These are phyloP conservation scores for Turritopsis dohrnii DNA, from an alignment of 30 jellyfish, hydroid and myxozoan species.

Conservation along the genomic window DNA sequence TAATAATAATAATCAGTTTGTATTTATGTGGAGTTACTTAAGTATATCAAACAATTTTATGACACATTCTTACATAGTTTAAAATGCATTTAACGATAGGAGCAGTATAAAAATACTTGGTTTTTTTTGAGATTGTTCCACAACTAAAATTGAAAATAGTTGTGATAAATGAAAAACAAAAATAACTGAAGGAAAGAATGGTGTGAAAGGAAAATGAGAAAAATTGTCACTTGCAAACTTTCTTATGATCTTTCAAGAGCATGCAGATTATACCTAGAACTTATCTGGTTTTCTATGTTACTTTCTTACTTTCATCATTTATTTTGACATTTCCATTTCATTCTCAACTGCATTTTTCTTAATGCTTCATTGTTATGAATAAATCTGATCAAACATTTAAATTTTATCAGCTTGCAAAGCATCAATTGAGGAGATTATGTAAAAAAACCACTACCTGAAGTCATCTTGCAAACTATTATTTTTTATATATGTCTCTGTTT, in stretches of 20 bases:
- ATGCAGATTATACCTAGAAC: too few relatives aligned
- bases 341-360: too few relatives aligned
- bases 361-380: too few relatives aligned
- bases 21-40: too few relatives aligned
- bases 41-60: too few relatives aligned
- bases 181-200: background rate
- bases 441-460: background rate
- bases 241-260: too few relatives aligned
- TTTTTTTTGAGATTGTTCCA: background rate
- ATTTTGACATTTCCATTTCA: too few relatives aligned
- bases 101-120: background rate
- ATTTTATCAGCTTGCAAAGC: background rate
- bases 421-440: too few relatives aligned
- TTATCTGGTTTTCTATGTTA: too few relatives aligned
- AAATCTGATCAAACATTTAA: background rate
- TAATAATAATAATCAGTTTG: too few relatives aligned
- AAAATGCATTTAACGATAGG: background rate
- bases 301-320: too few relatives aligned
- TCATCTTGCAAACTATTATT: background rate
- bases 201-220: background rate
- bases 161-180: too few relatives aligned
- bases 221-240: background rate
- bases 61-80: background rate
- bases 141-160: background rate
- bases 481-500: background rate